phyloP scores from a whole-genome alignment of 2,888 invertebrate genomes.

The Lissonota sp. region DNA sequence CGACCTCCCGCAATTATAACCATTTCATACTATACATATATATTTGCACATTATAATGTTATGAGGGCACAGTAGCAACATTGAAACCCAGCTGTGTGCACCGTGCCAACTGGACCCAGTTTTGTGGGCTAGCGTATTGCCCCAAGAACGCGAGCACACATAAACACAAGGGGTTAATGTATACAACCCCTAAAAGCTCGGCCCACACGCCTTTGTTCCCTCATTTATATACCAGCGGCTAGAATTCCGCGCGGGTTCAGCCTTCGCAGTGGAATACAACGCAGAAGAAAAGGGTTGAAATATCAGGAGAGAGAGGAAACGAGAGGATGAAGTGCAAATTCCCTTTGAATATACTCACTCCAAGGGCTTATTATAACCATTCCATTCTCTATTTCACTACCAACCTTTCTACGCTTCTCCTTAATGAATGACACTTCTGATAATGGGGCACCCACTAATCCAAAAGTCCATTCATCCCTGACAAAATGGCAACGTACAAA shows the following conservation, averaged over 20 bases:
- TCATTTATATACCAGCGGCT: conserved; percentile 64
- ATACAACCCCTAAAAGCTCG: conserved; percentile 58
- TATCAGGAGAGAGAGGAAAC: background rate
- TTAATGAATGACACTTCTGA: conserved; percentile 17
- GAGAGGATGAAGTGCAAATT: conserved; percentile 17
- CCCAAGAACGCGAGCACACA: conserved; percentile 27
- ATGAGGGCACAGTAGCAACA: conserved; percentile 50
- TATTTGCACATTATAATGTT: conserved; percentile 11
- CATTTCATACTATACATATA: conserved; percentile 41
- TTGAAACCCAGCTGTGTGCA: conserved; percentile 24
- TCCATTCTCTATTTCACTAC: conserved; percentile 14
- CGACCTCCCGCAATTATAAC: conserved; percentile 59
- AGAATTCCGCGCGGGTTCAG: conserved; percentile 45
- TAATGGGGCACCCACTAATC: conserved; percentile 5
- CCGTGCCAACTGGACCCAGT: conserved; percentile 40
- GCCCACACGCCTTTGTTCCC: conserved; percentile 70
- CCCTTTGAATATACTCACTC: conserved; percentile 17
- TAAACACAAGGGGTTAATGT: conserved; percentile 57
- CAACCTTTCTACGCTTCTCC: background rate
- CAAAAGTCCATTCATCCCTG: background rate
- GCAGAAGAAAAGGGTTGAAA: conserved; percentile 46
- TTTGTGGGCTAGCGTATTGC: conserved; percentile 41
- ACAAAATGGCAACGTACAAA: background rate
- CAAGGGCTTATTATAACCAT: conserved; percentile 50
- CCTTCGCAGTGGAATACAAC: conserved; percentile 27